A percentile compares a stretch with the other conserved stretches of the same genome.
phyloP scores from a whole-genome alignment of 2,797 vertebrate species.

The Melanotaenia trifasciata region DNA sequence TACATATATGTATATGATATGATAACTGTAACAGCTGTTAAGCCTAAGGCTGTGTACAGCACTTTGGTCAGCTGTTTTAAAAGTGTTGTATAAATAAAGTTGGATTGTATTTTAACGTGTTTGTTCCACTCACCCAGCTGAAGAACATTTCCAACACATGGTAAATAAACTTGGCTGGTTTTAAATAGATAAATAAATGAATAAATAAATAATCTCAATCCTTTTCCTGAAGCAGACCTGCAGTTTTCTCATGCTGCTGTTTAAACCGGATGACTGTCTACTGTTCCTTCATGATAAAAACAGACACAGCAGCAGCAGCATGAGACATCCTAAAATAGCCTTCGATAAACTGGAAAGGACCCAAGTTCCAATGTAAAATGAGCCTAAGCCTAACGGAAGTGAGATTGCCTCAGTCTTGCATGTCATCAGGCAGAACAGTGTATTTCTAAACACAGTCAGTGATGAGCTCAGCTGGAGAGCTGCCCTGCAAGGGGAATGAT shows the following conservation, averaged over 20 bases:
- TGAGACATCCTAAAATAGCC: slow-evolving; percentile 36
- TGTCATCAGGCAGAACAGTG: slow-evolving; percentile 25
- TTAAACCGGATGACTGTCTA: slow-evolving; percentile 26
- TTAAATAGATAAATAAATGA: neutral
- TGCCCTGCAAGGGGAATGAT: slow-evolving; percentile 34
- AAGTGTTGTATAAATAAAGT: no score
- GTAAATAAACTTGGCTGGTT: neutral
- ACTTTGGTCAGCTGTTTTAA: no score
- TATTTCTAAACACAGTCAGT: slow-evolving; percentile 20
- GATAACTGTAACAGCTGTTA: no score
- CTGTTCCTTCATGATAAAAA: slow-evolving; percentile 46
- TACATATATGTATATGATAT: no score
- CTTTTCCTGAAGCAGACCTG: slow-evolving; percentile 15
- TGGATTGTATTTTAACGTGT: no score
- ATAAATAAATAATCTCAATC: neutral
- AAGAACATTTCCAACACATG: neutral
- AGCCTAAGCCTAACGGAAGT: slow-evolving; percentile 13
- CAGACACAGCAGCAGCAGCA: slow-evolving; percentile 19
- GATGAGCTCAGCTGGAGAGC: slow-evolving; percentile 28
- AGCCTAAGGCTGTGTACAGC: no score
- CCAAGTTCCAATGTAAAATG: slow-evolving; percentile 1
- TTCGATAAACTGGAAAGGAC: slow-evolving; percentile 12
- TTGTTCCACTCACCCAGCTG: no score
- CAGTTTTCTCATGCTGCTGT: slow-evolving; percentile 15
- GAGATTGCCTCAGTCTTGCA: slow-evolving; percentile 15